These are phyloP conservation scores for Pleuronectes platessa DNA, from an alignment of 2,113 vertebrate genomes.

Conservation along the genomic window DNA sequence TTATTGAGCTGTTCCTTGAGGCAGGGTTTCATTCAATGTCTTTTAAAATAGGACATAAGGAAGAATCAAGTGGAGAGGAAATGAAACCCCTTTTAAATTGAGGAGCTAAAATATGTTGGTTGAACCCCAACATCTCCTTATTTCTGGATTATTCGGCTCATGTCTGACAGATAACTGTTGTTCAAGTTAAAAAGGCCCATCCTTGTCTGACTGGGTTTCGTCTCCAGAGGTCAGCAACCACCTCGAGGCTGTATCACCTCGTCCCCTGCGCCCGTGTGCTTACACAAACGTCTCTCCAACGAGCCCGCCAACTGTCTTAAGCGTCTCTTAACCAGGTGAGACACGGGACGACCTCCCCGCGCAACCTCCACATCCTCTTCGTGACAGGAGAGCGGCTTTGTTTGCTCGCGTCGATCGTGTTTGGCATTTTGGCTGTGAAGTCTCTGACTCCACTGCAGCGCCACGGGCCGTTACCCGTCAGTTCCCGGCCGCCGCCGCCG, in stretches of 20 bases:
- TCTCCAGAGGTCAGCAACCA: slow-evolving; percentile 15
- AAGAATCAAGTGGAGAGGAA: too few relatives aligned
- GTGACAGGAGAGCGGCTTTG: slow-evolving; percentile 47
- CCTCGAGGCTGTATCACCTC: slow-evolving; percentile 31
- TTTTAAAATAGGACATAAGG: neutral
- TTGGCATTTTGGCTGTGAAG: slow-evolving; percentile 60
- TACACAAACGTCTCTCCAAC: slow-evolving; percentile 18
- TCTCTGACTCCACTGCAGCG: slow-evolving; percentile 30
- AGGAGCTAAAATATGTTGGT: too few relatives aligned
- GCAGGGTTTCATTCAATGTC: neutral
- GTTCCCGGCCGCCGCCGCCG: slow-evolving; percentile 11
- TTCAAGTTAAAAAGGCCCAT: slow-evolving; percentile 36
- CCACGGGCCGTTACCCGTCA: slow-evolving; percentile 69
- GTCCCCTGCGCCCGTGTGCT: slow-evolving; percentile 10
- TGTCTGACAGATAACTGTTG: neutral
- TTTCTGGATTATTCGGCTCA: neutral
- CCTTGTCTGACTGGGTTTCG: slow-evolving; percentile 4
- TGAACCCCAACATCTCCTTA: neutral
- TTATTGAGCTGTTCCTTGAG: neutral
- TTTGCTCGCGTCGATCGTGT: slow-evolving; percentile 41
- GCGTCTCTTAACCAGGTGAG: slow-evolving; percentile 78
- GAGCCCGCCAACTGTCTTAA: slow-evolving; percentile 44
- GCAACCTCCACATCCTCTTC: slow-evolving; percentile 40
- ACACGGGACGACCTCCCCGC: slow-evolving; percentile 40
- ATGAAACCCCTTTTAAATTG: too few relatives aligned